Evolutionary conservation across 2,797 vertebrate genomes (phyloP), one percentile per base, ranked within the genome.

Genomic region (Microchirus variegatus): DNA sequence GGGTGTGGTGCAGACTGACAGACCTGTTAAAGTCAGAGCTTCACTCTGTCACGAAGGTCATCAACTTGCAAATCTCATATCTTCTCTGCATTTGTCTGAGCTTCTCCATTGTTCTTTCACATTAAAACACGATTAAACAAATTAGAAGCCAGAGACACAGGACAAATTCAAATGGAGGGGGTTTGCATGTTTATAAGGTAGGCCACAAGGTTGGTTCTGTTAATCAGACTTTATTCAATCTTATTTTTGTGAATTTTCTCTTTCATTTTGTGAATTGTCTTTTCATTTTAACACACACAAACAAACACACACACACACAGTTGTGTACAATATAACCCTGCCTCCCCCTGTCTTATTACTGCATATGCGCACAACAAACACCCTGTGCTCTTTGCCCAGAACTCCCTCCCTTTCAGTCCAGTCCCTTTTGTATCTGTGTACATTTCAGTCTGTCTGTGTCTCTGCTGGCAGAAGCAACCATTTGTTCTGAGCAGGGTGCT

Each of bases 11-110:
- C 57, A 63, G 42, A 31, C 16, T 41, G 40, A 7, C 7, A 58
- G 54, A 18, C 15, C 40, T 48, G 13, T 36, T 35, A n/a, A 44
- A 43, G 44, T 63, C 42, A 14, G 40, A 16, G 31, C 16, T 47
- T 59, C 44, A 35, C 43, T 12, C 10, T 64, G 63, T 74, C 48
- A 15, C 53, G 50, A 75, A 78, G 62, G 84, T 65, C 64, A 73
- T 82, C 67, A 14, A 16, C 13, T 44, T 52, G 40, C 63, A 72
- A 59, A 47, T 67, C 67, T 55, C 16, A 15, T 55, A 0, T 70
- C 60, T n/a, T 69, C 64, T 67, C 15, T 17, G 13, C 46, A 10
- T 5, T 18, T 22, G 11, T 43, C 48, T 36, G 31, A 31, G n/a
- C 38, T 53, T 53, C 50, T 57, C 8, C 54, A 31, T 38, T 31